Evolutionary conservation across 2,113 vertebrate genomes (phyloP), one percentile per base, ranked within the genome.

Genomic region (Strix uralensis): DNA sequence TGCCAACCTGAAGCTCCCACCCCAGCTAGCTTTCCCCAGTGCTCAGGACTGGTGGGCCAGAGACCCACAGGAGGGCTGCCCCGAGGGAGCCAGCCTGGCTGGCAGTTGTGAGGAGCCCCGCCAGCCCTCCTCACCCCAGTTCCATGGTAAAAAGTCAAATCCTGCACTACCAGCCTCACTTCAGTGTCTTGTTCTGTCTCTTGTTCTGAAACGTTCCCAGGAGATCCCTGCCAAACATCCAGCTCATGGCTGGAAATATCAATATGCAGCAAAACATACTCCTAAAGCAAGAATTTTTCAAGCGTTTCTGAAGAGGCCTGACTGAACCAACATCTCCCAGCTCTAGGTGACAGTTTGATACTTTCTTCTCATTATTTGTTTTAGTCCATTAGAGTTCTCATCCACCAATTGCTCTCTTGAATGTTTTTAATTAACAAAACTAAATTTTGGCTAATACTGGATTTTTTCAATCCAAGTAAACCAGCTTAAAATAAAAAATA

Each of bases 391-490:
- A 15, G 42, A 72, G 20, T 55, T 88, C 51, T 89, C 22, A 46
- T 95, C 38, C 44, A 61, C 4, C 8, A 92, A 66, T 44, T 89
- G 81, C 83, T 95, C 78, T 91, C 74, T 94, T 96, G 79, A 84
- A 73, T 89, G 63, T 86, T 97, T 93, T 96, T 92, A 66, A 96
- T 95, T 95, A 93, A 96, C 74, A 94, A 94, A 96, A 74, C 80
- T 75, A 75, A 63, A 94, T 94, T 96, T 97, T 95, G 89, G 90
- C 84, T 94, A 95, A 97, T 90, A 91, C 86, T 96, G 93, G 91
- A 94, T 97, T 92, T 92, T 96, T 94, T 91, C 84, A 94, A 97
- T 97, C 96, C 90, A 96, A 97, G 84, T 83, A 96, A 96, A 96
- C 91, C 96, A 86, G 95, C 87, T 97, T 96, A 97, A 95, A 91